phyloP scores from a whole-genome alignment of 1,140 invertebrate genomes.

The Tetragonula clypearis region DNA sequence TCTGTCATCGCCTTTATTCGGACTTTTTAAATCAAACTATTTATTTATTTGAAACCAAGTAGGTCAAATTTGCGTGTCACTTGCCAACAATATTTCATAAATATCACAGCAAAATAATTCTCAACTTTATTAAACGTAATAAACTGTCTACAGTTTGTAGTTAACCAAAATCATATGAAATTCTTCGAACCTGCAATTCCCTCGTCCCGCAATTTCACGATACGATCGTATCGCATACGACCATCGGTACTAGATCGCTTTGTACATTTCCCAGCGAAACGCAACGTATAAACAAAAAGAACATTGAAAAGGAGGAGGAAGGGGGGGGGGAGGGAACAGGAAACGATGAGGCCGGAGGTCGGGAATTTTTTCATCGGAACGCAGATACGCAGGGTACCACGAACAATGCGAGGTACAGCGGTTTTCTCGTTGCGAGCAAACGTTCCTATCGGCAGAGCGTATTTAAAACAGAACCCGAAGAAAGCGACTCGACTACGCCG shows the following conservation, averaged over 20 bases:
- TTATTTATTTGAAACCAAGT: no score
- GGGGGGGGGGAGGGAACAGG: no score
- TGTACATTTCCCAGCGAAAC: background rate
- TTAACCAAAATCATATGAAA: no score
- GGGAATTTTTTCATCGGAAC: slow-evolving; percentile 3
- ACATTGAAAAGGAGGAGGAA: background rate
- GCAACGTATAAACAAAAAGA: background rate
- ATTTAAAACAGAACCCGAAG: background rate
- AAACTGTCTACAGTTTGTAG: no score
- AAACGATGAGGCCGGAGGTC: background rate
- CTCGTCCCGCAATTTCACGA: no score
- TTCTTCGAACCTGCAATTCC: no score
- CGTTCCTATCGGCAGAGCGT: background rate
- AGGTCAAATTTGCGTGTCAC: no score
- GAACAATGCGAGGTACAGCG: background rate
- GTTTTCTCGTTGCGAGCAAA: background rate
- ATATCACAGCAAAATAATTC: no score
- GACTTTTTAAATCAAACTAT: no score
- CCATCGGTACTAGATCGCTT: background rate
- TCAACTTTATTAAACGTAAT: no score
- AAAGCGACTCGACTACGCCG: background rate
- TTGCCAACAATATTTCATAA: no score
- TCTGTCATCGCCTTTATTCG: no score
- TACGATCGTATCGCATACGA: background rate
- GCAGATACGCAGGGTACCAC: background rate